A percentile compares a stretch with the other conserved stretches of the same genome.
Conservation (phyloP, 2,113 vertebrate species). For the Notarius quadriscutis region DNA sequence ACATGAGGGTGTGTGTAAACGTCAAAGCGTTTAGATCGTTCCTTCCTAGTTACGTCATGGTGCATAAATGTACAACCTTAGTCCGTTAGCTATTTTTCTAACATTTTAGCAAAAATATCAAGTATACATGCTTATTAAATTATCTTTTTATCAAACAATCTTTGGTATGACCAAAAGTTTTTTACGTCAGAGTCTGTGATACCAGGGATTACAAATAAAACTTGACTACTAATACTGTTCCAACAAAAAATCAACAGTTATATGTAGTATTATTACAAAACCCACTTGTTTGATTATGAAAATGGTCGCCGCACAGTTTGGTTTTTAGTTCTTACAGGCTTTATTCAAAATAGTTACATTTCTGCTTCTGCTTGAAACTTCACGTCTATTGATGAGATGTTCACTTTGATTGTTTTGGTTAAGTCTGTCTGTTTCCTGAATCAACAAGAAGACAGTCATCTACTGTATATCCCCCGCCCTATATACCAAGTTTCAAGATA, state of each 20-base stretch:
- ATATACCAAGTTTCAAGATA: too few relatives aligned
- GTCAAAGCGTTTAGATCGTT: not conserved
- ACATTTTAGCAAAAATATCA: too few relatives aligned
- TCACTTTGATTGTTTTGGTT: not conserved
- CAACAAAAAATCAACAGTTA: not conserved
- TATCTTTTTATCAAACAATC: not conserved
- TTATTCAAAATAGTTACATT: not conserved
- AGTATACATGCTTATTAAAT: not conserved
- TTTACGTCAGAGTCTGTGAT: too few relatives aligned
- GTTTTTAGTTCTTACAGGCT: too few relatives aligned
- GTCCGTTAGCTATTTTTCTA: not conserved
- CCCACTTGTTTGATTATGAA: too few relatives aligned
- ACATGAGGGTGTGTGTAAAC: not conserved
- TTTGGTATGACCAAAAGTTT: too few relatives aligned
- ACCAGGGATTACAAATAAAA: too few relatives aligned
- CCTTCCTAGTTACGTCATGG: not conserved
- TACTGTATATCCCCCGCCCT: too few relatives aligned
- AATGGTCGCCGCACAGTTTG: too few relatives aligned
- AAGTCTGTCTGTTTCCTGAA: not conserved
- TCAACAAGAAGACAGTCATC: not conserved
- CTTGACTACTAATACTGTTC: too few relatives aligned
- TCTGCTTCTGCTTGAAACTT: not conserved
- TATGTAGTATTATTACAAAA: not conserved
- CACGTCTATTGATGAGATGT: not conserved
- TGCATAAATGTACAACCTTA: not conserved